Conservation (phyloP, 1,140 invertebrate species). For the Dendrolimus kikuchii region DNA sequence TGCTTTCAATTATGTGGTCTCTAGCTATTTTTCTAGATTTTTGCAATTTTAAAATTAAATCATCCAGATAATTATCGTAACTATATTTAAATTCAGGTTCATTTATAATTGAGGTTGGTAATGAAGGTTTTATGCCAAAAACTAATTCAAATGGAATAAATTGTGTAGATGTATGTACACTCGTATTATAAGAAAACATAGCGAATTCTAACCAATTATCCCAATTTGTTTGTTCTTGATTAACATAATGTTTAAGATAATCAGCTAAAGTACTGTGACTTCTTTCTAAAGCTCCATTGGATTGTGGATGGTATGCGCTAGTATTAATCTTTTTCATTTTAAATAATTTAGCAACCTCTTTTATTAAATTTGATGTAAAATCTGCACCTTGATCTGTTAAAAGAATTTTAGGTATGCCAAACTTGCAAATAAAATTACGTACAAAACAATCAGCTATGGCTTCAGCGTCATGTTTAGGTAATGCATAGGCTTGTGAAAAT, state of each 20-base stretch:
- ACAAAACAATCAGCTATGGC: too few species aligned
- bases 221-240: slow-evolving; percentile 50
- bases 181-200: slow-evolving; percentile 61
- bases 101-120: slow-evolving; percentile 28
- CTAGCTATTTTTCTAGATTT: too few species aligned
- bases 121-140: slow-evolving; percentile 49
- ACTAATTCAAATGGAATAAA: slow-evolving; percentile 56
- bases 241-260: slow-evolving; percentile 53
- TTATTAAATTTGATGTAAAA: too few species aligned
- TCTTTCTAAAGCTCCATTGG: slow-evolving; percentile 39
- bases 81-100: slow-evolving; percentile 25
- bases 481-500: too few species aligned
- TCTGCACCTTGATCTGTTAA: too few species aligned
- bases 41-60: slow-evolving; percentile 31
- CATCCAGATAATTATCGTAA: slow-evolving; percentile 29
- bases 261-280: slow-evolving; percentile 48
- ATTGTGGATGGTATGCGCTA: slow-evolving; percentile 55
- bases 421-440: too few species aligned
- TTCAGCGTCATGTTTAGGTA: too few species aligned
- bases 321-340: slow-evolving; percentile 37
- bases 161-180: slow-evolving; percentile 35
- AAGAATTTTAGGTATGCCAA: too few species aligned
- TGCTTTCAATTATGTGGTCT: too few species aligned
- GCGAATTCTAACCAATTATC: slow-evolving; percentile 58
- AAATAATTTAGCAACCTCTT: slow-evolving; percentile 38